phyloP scores from a whole-genome alignment of 2,113 vertebrate species.

The Mungos mungo region DNA sequence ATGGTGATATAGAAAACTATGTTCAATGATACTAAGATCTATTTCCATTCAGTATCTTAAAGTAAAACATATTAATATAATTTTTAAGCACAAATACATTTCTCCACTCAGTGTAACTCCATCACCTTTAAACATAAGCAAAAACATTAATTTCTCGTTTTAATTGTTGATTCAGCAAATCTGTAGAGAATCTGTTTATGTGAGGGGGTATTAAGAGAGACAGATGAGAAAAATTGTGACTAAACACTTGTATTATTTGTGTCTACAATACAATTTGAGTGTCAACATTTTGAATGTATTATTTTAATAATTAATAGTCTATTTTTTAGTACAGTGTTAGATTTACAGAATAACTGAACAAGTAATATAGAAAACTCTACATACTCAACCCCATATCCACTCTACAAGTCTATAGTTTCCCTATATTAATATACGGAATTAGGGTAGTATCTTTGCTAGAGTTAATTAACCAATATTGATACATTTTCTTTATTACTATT shows the following conservation, averaged over 20 bases:
- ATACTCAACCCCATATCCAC: background rate
- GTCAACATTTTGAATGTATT: constrained; percentile 26
- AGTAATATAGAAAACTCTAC: background rate
- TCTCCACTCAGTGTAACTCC: background rate
- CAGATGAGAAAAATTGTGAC: background rate
- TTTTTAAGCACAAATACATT: background rate
- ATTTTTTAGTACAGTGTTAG: background rate
- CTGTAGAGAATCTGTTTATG: background rate
- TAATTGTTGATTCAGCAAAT: background rate
- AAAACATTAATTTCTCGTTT: background rate
- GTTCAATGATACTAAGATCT: background rate
- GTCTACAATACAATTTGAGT: background rate
- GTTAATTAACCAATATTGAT: background rate
- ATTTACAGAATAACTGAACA: background rate
- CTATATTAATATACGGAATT: background rate
- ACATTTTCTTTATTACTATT: background rate
- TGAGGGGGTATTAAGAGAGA: constrained; percentile 38
- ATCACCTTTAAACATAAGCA: background rate
- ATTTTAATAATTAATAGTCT: constrained; percentile 44
- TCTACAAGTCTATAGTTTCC: background rate
- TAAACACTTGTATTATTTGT: constrained; percentile 28
- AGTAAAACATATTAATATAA: background rate
- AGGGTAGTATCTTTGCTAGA: background rate
- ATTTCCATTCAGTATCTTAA: background rate
- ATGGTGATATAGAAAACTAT: background rate